Conservation (phyloP, 1,140 invertebrate genomes). For the Eumaeus atala region DNA sequence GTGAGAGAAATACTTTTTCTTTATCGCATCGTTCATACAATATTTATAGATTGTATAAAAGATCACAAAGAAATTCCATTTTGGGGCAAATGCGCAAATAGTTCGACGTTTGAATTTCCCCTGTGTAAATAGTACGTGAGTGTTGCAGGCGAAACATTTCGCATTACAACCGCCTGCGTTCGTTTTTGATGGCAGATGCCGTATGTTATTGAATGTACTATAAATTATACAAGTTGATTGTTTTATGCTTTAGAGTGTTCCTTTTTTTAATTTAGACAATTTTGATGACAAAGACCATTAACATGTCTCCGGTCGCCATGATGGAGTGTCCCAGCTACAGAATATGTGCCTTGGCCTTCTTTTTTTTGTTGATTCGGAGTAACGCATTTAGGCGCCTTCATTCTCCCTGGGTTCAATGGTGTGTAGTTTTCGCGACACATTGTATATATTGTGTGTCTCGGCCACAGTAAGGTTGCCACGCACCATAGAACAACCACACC, state of each 20-base stretch:
- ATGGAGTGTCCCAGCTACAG: no score
- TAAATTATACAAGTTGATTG: constrained; percentile 1
- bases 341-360: no score
- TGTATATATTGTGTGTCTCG: no score
- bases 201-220: constrained; percentile 15
- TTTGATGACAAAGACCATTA: no score
- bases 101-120: constrained; percentile 68
- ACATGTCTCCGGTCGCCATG: no score
- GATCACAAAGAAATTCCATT: constrained; percentile 63
- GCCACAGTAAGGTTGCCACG: no score
- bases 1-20: constrained; percentile 47
- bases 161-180: constrained; percentile 33
- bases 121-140: constrained; percentile 60
- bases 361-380: no score
- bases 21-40: constrained; percentile 59
- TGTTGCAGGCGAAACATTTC: constrained; percentile 56
- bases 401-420: no score
- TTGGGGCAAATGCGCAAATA: constrained; percentile 60
- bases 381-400: no score
- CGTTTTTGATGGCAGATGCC: constrained; percentile 30
- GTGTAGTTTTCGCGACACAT: no score
- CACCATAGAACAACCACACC: no score
- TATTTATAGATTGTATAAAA: constrained; percentile 57
- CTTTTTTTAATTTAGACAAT: no score
- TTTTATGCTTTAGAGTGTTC: not conserved